A percentile compares a stretch with the other conserved stretches of the same genome.
Conservation (phyloP, 2,888 invertebrate species). For the Crepidodera aurea region DNA sequence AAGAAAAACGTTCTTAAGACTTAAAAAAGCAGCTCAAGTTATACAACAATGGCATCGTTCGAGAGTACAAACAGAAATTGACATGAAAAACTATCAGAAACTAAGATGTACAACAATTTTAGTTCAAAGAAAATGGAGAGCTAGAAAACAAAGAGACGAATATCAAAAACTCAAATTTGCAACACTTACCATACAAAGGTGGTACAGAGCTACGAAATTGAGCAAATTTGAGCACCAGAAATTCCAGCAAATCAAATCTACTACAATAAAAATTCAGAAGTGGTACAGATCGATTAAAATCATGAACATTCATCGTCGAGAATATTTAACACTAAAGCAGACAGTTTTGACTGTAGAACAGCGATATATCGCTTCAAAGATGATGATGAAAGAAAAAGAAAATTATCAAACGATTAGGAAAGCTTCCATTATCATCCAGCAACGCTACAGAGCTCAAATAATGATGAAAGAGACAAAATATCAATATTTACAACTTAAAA, state of each 20-base stretch:
- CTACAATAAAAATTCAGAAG: constrained; percentile 40
- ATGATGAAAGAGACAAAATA: constrained; percentile 8
- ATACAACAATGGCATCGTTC: constrained; percentile 46
- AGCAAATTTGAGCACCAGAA: constrained; percentile 12
- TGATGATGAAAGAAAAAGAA: constrained; percentile 46
- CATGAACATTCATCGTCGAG: constrained; percentile 30
- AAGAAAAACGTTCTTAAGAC: constrained; percentile 40
- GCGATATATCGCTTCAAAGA: constrained; percentile 51
- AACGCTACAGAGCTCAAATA: constrained; percentile 49
- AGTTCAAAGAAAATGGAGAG: constrained; percentile 65
- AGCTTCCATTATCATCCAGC: constrained; percentile 35
- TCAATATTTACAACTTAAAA: constrained; percentile 27
- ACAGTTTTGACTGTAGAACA: constrained; percentile 49
- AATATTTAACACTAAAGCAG: constrained; percentile 41
- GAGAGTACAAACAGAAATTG: constrained; percentile 39
- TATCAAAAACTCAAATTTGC: constrained; percentile 54
- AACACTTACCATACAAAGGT: constrained; percentile 55
- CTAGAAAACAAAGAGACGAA: constrained; percentile 51
- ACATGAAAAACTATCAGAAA: constrained; percentile 46
- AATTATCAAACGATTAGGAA: constrained; percentile 35
- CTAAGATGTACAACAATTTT: constrained; percentile 48
- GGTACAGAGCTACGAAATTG: constrained; percentile 10
- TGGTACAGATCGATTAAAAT: constrained; percentile 50
- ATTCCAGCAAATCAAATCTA: constrained; percentile 30
- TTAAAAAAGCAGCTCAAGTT: constrained; percentile 32